Percentiles rank a stretch among this genome's conserved stretches.
phyloP scores from a whole-genome alignment of 2,113 vertebrate species.

The Clupea harengus region DNA sequence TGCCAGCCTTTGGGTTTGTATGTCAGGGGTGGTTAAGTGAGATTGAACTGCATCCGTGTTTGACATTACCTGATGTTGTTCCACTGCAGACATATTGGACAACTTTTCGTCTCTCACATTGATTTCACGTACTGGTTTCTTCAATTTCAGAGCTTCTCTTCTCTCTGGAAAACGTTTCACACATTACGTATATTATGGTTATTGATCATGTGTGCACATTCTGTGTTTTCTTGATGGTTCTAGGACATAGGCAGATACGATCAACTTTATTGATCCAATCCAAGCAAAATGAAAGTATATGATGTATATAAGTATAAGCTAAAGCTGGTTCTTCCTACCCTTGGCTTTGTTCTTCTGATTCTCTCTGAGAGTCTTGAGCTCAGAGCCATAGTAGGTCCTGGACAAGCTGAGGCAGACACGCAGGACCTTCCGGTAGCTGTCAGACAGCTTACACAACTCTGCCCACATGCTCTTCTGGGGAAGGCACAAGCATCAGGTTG shows the following conservation, averaged over 20 bases:
- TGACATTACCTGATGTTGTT: conserved; percentile 80
- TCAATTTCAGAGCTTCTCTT: conserved; percentile 52
- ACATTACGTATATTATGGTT: not conserved
- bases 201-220: not conserved
- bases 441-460: conserved; percentile 74
- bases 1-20: not conserved
- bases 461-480: conserved; percentile 80
- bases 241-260: not conserved
- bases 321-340: conserved; percentile 46
- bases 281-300: not conserved
- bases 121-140: conserved; percentile 44
- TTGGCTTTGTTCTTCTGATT: conserved; percentile 74
- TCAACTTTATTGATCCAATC: not conserved
- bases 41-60: not conserved
- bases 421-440: conserved; percentile 80
- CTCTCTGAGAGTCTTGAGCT: conserved; percentile 81
- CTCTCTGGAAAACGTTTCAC: conserved; percentile 49
- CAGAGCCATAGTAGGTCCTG: conserved; percentile 82
- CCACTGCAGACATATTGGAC: conserved; percentile 78
- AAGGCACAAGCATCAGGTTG: conserved; percentile 18
- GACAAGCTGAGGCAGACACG: conserved; percentile 86
- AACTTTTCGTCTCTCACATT: conserved; percentile 73
- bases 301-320: not conserved
- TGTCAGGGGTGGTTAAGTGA: not conserved
- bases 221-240: not conserved